Base-by-base conservation (phyloP, 2,113 vertebrate species). In the Ictalurus furcatus region DNA sequence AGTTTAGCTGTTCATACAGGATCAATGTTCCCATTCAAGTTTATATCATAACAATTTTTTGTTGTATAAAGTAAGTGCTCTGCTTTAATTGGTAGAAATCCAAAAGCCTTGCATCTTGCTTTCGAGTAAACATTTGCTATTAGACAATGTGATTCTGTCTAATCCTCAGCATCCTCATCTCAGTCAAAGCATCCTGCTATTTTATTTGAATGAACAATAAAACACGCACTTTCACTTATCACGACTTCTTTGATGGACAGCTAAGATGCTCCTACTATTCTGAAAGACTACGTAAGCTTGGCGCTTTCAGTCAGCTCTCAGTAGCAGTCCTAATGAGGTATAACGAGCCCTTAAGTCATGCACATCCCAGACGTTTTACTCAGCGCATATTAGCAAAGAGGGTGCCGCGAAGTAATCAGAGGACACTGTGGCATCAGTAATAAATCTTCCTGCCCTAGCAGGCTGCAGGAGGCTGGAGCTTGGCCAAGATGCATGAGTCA, bases 401-500 rank as follows among this genome's bases (percentile, higher is more conserved):
- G 23, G 54, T 59, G 56, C 44, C 61, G 85, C 78, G 37, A 87
- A 40, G 56, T 61, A 87, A 78, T 28, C 58, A 87, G 85, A 87
- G 58, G 34, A 61, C 4, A 19, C 85, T 87, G 23, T 78, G 73
- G 63, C 73, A 76, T 87, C 85, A 21, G 40, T 78, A 87, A 78
- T 87, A 76, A 87, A 87, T 78, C 73, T 78, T 87, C 30, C 48
- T 76, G 85, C 34, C 71, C 85, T 44, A 17, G 14, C 6, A 87
- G 12, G 23, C 71, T 78, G 65, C 76, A 81, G 59, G 61, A 67
- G 87, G 40, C 79, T 40, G 83, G 65, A 71, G 25, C 21, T 79
- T 40, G 65, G 63, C 52, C 79, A 44, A 52, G 30, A 40, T 59
- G 78, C 21, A 82, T 88, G 87, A 88, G 87, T 88, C 87, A 87